These are phyloP conservation scores for Drosophila santomea DNA, from an alignment of 1,140 invertebrate genomes.

Conservation along the genomic window DNA sequence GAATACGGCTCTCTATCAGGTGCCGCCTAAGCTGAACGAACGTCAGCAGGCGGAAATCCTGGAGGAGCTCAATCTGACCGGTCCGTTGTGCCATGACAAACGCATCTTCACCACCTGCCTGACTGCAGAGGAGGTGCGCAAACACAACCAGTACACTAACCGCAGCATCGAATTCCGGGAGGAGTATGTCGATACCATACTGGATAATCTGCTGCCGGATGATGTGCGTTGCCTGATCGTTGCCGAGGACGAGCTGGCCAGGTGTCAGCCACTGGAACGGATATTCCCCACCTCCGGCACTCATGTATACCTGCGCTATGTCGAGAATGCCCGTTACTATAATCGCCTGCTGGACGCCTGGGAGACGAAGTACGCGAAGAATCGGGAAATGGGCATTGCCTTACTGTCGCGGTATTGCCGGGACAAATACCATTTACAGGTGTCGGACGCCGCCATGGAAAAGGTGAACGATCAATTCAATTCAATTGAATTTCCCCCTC, in stretches of 20 bases:
- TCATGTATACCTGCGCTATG: slow-evolving; percentile 92
- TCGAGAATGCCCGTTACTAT: slow-evolving; percentile 95
- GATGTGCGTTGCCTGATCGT: slow-evolving; percentile 94
- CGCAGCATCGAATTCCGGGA: slow-evolving; percentile 87
- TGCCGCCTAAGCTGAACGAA: slow-evolving; percentile 85
- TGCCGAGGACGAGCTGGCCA: slow-evolving; percentile 95
- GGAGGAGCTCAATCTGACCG: slow-evolving; percentile 84
- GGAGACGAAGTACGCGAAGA: slow-evolving; percentile 90
- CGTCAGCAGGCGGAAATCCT: slow-evolving; percentile 85
- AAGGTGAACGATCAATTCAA: slow-evolving; percentile 53
- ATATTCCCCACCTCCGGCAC: slow-evolving; percentile 94
- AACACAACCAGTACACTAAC: slow-evolving; percentile 87
- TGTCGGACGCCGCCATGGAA: slow-evolving; percentile 85
- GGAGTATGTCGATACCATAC: slow-evolving; percentile 90
- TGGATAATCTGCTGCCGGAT: slow-evolving; percentile 93
- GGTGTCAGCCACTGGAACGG: slow-evolving; percentile 90
- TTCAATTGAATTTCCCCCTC: not conserved
- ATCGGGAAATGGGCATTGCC: slow-evolving; percentile 88
- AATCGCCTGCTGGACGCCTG: slow-evolving; percentile 97
- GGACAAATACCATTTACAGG: slow-evolving; percentile 90
- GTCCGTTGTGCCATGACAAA: slow-evolving; percentile 87
- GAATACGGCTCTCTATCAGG: slow-evolving; percentile 95
- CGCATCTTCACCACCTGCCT: slow-evolving; percentile 88
- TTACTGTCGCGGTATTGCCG: slow-evolving; percentile 89
- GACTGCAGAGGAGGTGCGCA: slow-evolving; percentile 88